Percentiles rank a stretch among this genome's conserved stretches.
phyloP scores from a whole-genome alignment of 2,113 vertebrate species.

The Desmodus rotundus region DNA sequence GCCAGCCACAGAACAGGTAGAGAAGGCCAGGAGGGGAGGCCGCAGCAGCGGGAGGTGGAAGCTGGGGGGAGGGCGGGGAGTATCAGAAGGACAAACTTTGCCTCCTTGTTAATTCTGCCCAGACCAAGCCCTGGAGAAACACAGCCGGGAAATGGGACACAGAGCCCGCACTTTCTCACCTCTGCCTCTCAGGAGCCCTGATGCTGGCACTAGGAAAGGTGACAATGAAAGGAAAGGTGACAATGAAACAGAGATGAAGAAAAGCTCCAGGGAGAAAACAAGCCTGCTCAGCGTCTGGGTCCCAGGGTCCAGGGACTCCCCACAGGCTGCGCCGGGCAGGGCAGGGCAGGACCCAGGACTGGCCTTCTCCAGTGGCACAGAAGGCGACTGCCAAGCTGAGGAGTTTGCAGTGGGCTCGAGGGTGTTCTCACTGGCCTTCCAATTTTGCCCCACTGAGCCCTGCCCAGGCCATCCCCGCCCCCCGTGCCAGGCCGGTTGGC shows the following conservation, averaged over 20 bases:
- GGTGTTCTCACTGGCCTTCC: neutral
- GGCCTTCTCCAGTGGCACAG: neutral
- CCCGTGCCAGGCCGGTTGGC: neutral
- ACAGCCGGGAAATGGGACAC: neutral
- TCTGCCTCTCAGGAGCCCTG: slow-evolving; percentile 21
- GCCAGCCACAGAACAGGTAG: neutral
- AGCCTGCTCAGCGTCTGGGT: neutral
- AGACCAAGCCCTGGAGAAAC: neutral
- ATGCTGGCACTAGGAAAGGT: neutral
- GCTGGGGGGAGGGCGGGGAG: neutral
- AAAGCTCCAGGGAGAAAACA: neutral
- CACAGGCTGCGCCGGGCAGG: neutral
- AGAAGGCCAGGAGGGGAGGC: neutral
- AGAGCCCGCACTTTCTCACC: neutral
- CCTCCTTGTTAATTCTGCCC: neutral
- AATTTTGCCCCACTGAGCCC: neutral
- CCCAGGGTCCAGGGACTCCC: neutral
- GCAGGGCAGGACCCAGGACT: rapidly evolving
- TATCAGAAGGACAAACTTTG: neutral
- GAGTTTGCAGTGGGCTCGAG: neutral
- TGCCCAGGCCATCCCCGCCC: neutral
- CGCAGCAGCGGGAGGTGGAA: rapidly evolving
- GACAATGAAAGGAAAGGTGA: neutral
- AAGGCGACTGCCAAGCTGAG: neutral
- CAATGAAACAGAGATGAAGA: neutral